Evolutionary conservation across 2,113 vertebrate genomes (phyloP), one percentile per base, ranked within the genome.

Genomic region (Elgaria multicarinata): DNA sequence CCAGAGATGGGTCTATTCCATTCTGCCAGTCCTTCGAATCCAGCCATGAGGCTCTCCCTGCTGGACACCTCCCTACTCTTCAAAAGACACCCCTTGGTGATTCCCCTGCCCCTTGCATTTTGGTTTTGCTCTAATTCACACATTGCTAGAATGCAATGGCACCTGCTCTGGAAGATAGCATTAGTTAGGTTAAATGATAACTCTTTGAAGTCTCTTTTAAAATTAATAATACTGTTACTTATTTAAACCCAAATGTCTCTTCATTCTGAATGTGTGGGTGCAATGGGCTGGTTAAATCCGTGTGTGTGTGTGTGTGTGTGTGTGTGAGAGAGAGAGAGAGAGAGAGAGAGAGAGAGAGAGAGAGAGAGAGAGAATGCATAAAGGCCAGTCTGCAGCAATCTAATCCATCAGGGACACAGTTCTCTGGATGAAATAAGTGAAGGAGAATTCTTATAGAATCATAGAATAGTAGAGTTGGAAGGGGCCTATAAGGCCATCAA

Each of bases 321-420:
- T 50, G 46, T 50, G 46, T 50, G 46, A 5, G 46, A 5, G 46
- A 5, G 46, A 5, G 46, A 5, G 46, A 5, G 46, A 50, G 46
- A 50, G 46, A 50, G 46, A 50, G 46, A 50, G 46, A 50, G 46
- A 22, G n/a, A 75, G 42, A 26, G 24, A 42, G 20, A 24, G 20
- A 22, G n/a, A 75, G 42, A 26, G 24, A 42, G 20, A 24, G 20
- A 42, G 22, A 46, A 28, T 62, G 28, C 26, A 39, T 36, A 81
- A 42, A 7, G 66, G 28, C 3, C 12, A 50, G 18, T 84, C 31
- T 71, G 31, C 31, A 44, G 10, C 58, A 44, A 36, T 24, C 66
- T 69, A 84, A 88, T 93, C 77, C 90, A 78, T 92, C 93, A 91
- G 80, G 85, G 26, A 85, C 83, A 77, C 82, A 90, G 92, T 93